A percentile compares a stretch with the other conserved stretches of the same genome.
Conservation (phyloP, 2,113 vertebrate genomes). For the Stomatorhinus ivindoensis region DNA sequence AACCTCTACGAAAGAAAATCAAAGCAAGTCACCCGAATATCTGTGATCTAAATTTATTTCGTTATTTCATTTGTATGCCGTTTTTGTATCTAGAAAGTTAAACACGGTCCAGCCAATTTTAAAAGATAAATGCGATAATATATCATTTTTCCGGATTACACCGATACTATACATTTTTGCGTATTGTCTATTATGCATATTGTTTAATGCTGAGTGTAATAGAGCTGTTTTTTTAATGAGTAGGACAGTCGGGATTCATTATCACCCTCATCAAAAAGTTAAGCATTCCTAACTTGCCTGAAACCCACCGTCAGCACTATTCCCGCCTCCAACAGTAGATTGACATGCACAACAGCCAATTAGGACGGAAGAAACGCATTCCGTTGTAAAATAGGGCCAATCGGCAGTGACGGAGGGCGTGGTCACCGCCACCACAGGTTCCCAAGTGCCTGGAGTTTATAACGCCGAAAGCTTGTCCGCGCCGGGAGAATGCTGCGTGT, state of each 20-base stretch:
- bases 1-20: not conserved
- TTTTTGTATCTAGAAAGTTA: not conserved
- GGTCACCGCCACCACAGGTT: constrained; percentile 31
- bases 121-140: not conserved
- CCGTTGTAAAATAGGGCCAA: constrained; percentile 46
- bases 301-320: not conserved
- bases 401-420: constrained; percentile 46
- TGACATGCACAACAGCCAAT: constrained; percentile 36
- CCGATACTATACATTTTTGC: not conserved
- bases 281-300: not conserved
- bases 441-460: constrained; percentile 55
- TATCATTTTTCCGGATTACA: not conserved
- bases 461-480: constrained; percentile 50
- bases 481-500: constrained; percentile 40
- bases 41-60: not conserved
- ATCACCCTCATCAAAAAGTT: constrained; percentile 10
- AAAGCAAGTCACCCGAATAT: not conserved
- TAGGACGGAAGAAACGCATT: constrained; percentile 15
- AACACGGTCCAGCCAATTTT: not conserved
- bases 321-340: constrained; percentile 17
- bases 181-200: not conserved
- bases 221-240: not conserved
- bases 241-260: not conserved
- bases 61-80: not conserved
- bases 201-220: not conserved